Percentiles rank a stretch among this genome's conserved stretches.
Conservation (phyloP, 2,113 vertebrate species). For the Pica pica region DNA sequence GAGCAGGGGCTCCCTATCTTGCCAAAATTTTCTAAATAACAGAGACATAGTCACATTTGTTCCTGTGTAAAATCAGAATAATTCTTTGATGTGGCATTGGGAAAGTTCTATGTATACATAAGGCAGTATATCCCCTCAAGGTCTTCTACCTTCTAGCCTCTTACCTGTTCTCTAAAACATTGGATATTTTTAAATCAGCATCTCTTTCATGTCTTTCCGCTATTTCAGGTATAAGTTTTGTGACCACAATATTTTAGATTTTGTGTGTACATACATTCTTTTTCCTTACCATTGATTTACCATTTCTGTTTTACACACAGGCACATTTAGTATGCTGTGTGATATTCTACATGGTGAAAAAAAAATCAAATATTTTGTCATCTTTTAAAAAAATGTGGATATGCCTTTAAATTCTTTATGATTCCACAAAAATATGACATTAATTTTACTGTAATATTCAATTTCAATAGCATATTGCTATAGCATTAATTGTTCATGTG, state of each 20-base stretch:
- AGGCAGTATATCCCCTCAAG: not conserved
- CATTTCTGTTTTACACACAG: not conserved
- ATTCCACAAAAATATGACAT: not conserved
- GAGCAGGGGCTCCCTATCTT: not conserved
- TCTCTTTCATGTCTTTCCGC: not conserved
- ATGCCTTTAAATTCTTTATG: not conserved
- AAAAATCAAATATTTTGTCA: not conserved
- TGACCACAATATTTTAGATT: not conserved
- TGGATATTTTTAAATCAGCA: not conserved
- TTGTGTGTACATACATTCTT: not conserved
- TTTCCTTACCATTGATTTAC: not conserved
- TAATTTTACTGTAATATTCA: not conserved
- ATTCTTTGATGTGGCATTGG: not conserved
- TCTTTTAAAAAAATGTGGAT: not conserved
- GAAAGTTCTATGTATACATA: not conserved
- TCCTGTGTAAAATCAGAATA: not conserved
- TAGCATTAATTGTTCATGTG: not conserved
- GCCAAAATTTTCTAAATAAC: not conserved
- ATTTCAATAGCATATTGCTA: not conserved
- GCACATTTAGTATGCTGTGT: not conserved
- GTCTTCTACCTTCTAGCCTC: not conserved
- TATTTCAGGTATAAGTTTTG: not conserved
- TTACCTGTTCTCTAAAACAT: not conserved
- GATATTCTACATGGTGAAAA: not conserved
- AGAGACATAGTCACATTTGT: not conserved